phyloP scores from a whole-genome alignment of 2,797 vertebrate genomes.

The Sebastes matsubarae region DNA sequence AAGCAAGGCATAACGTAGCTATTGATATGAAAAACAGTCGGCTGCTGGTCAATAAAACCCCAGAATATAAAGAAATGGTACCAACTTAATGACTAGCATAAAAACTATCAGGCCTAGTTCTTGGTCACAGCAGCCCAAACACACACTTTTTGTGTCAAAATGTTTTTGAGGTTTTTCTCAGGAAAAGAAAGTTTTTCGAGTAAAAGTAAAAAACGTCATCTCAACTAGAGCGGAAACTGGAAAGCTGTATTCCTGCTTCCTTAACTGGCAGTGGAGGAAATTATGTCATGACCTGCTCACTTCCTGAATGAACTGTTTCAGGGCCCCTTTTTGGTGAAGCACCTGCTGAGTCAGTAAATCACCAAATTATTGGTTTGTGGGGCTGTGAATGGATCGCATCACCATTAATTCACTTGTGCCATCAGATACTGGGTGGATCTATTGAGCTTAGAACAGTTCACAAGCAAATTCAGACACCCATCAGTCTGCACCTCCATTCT shows the following conservation, averaged over 20 bases:
- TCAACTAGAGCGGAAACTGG: constrained; percentile 59
- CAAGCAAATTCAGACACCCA: neutral
- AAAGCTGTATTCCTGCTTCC: constrained; percentile 72
- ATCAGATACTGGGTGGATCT: neutral
- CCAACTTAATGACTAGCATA: neutral
- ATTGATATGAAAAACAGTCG: neutral
- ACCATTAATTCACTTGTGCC: neutral
- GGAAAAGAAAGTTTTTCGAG: constrained; percentile 13
- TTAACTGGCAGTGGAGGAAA: constrained; percentile 78
- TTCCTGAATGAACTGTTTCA: constrained; percentile 85
- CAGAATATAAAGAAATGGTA: neutral
- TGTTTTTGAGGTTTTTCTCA: no score
- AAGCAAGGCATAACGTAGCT: neutral
- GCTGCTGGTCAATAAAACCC: neutral
- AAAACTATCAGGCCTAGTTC: neutral
- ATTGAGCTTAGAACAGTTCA: neutral
- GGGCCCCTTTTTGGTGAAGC: constrained; percentile 52
- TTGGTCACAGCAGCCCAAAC: no score
- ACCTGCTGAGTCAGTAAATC: constrained; percentile 44
- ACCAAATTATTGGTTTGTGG: constrained; percentile 19
- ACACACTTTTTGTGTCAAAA: neutral
- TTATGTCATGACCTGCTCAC: constrained; percentile 83
- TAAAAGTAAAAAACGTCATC: constrained; percentile 49
- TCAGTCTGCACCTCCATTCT: neutral
- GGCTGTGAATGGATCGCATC: neutral